Base-by-base conservation (phyloP, 2,113 vertebrate genomes). In the Pao palembangensis region DNA sequence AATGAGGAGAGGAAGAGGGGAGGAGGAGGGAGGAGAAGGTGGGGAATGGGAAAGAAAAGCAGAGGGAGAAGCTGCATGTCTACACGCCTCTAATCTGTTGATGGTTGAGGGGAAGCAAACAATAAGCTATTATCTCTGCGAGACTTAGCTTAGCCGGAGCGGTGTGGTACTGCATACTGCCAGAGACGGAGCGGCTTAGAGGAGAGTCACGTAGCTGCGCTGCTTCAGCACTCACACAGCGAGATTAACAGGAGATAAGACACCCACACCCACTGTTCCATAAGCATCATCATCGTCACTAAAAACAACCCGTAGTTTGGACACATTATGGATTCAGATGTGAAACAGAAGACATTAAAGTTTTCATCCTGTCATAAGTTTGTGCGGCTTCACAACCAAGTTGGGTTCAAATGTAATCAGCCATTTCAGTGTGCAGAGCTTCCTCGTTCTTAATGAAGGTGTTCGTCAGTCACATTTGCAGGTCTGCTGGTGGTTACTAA, bases 31-130 rank as follows among this genome's bases (percentile, higher is more conserved):
- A 60, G 56, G 66, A 73, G 60, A 67, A 67, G 1, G 34, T 11
- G 8, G 11, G 34, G 34, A 38, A 8, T 12, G 51, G 66, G 67
- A 73, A 79, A 64, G 58, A 71, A 72, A 55, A 53, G 18, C 41
- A 74, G 63, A 78, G 55, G 74, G 55, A 77, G 73, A 82, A 61
- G n/a, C 78, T 60, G 67, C 5, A 28, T 83, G 75, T 79, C 80
- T 80, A 74, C 83, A 88, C 74, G 71, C 64, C 58, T 86, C 73
- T 86, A 81, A 87, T 86, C 85, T 87, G 82, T 87, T 86, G 73
- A 86, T 82, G 83, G 87, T 86, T 75, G 77, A 85, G 75, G 67
- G 77, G 82, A 87, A 82, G 67, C 80, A 80, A 79, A 87, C 82
- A 85, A 86, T 81, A 83, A 82, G 64, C 79, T 74, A 82, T 86